Base-by-base conservation (phyloP, 2,113 vertebrate genomes). In the Mesitornis unicolor region DNA sequence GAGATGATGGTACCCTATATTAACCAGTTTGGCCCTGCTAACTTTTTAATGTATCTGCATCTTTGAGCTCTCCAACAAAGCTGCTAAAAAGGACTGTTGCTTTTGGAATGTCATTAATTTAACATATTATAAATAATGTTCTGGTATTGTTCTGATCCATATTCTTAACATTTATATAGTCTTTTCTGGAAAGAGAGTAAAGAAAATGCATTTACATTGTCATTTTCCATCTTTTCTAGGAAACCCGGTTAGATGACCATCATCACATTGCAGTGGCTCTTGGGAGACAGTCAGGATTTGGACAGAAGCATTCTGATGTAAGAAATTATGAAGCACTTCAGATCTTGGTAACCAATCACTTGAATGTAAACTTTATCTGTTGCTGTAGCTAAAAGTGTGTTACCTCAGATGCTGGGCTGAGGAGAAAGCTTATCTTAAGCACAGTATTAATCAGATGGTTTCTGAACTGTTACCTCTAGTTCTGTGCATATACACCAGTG, bases 191-290 rank as follows among this genome's bases (percentile, higher is more conserved):
- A 82, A 50, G 16, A 56, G 33, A 35, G 5, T 64, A 18, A 63
- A 71, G 68, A 77, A 74, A 81, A 90, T 48, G 7, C 8, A 29
- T 89, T 86, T 77, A 87, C 20, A 5, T 40, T 89, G 42, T 43
- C 14, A 3, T 80, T 90, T 90, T 92, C 87, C 14, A 28, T 89
- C 50, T 92, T 90, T 74, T 47, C 35, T 95, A 99, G 99, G 99
- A 99, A 97, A 97, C 97, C 15, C 92, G 98, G 61, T 90, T 99
- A 96, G 99, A 99, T 95, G 94, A 96, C 26, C 97, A 97, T 63
- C 99, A 99, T 98, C 99, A 99, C 77, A 97, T 99, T 76, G 99
- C 99, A n/a, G 99, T 99, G 38, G 99, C 99, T 10, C 98, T 99
- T 11, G 98, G 98, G 92, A 98, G 98, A 85, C 93, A 94, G 11